Conservation (phyloP, 2,888 invertebrate species). For the Sclerodermus sp. region DNA sequence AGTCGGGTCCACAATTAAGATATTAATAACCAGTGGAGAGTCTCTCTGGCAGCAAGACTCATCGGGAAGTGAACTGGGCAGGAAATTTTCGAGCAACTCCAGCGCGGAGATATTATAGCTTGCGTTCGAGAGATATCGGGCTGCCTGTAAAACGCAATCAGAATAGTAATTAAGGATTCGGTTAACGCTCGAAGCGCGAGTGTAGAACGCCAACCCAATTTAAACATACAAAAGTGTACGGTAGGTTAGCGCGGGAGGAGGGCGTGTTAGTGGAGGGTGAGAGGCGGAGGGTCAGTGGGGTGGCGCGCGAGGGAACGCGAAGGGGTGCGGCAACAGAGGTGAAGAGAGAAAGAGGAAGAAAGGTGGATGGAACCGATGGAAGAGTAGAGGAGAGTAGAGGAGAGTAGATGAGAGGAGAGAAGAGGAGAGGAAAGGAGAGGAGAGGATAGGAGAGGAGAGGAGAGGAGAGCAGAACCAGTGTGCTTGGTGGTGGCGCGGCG, state of each 20-base stretch:
- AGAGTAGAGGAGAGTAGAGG: not conserved
- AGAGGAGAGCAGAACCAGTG: too few relatives aligned
- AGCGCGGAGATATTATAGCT: too few relatives aligned
- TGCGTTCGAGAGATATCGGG: slow-evolving; percentile 24
- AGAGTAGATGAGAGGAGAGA: too few relatives aligned
- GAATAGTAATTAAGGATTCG: slow-evolving; percentile 53
- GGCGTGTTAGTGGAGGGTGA: slow-evolving; percentile 5
- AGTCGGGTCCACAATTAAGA: not conserved
- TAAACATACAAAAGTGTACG: slow-evolving; percentile 45
- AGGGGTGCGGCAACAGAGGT: too few relatives aligned
- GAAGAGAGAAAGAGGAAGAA: slow-evolving; percentile 6
- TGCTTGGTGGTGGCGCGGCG: too few relatives aligned
- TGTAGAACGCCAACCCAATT: slow-evolving; percentile 49
- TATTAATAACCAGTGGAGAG: slow-evolving; percentile 1
- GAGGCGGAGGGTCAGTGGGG: slow-evolving; percentile 10
- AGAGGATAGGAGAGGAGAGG: too few relatives aligned
- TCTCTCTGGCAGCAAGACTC: not conserved
- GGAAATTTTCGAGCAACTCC: not conserved
- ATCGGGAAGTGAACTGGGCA: not conserved
- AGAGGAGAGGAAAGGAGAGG: too few relatives aligned
- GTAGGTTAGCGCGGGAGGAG: slow-evolving; percentile 32
- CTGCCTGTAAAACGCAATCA: slow-evolving; percentile 41
- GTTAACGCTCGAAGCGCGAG: slow-evolving; percentile 45
- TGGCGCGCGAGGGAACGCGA: too few relatives aligned
- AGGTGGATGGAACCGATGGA: slow-evolving; percentile 19